These are phyloP conservation scores for Eucriotettix oculatus DNA, from an alignment of 2,888 invertebrate genomes.

Conservation along the genomic window DNA sequence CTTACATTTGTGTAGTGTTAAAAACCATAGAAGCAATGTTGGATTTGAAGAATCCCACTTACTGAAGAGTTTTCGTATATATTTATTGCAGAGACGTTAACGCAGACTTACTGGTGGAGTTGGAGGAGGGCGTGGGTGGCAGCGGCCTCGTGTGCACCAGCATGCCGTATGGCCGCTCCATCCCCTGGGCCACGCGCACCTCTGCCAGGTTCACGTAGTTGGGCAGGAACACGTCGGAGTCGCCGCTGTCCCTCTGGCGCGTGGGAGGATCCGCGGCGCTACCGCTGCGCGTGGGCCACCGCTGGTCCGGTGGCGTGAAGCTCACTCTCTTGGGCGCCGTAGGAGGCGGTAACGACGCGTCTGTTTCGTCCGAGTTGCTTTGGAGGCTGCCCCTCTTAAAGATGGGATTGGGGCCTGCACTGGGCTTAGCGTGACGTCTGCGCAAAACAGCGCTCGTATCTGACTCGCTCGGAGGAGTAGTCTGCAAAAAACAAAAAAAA, in stretches of 20 bases:
- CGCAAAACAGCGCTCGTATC: not conserved
- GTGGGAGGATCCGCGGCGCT: conserved; percentile 15
- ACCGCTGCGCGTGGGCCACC: conserved; percentile 16
- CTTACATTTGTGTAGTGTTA: too few species aligned
- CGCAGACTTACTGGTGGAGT: too few species aligned
- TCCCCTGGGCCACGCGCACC: not conserved
- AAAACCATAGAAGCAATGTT: too few species aligned
- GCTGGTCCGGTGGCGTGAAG: conserved; percentile 11
- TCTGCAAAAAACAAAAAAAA: not conserved
- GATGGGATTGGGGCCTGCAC: conserved; percentile 8
- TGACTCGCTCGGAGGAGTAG: not conserved
- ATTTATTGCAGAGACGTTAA: too few species aligned
- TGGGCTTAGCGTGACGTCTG: not conserved
- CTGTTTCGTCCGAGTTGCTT: conserved; percentile 1
- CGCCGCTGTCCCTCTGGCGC: conserved; percentile 5
- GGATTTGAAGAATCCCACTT: too few species aligned
- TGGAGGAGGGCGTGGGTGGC: not conserved
- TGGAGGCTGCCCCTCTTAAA: conserved; percentile 13
- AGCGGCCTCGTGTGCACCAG: not conserved
- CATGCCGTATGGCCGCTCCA: not conserved
- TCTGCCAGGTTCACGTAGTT: not conserved
- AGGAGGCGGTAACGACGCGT: conserved; percentile 3
- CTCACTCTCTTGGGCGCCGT: conserved; percentile 15
- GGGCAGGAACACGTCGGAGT: not conserved
- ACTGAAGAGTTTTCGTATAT: too few species aligned